These are phyloP conservation scores for Sapayoa aenigma DNA, from an alignment of 2,113 vertebrate genomes.

Conservation along the genomic window DNA sequence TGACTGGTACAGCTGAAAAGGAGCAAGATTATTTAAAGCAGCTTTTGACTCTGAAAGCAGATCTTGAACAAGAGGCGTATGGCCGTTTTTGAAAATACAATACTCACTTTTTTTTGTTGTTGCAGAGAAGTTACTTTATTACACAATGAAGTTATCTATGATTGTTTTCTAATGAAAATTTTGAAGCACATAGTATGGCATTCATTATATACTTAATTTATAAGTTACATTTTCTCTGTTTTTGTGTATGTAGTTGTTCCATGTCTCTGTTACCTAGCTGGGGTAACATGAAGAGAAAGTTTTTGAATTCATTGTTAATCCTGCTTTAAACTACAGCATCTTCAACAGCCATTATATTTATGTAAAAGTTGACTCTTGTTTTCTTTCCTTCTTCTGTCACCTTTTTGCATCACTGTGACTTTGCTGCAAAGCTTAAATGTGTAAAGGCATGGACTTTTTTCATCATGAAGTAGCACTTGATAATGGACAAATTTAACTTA, in stretches of 20 bases:
- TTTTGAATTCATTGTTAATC: background rate
- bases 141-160: background rate
- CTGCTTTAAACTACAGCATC: too few relatives aligned
- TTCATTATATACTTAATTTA: background rate
- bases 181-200: background rate
- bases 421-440: background rate
- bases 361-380: background rate
- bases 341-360: background rate
- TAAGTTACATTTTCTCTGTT: background rate
- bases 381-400: background rate
- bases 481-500: background rate
- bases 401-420: background rate
- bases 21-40: slow-evolving; percentile 70
- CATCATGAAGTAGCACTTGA: background rate
- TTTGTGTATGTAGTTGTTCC: background rate
- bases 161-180: background rate
- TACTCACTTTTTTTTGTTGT: background rate
- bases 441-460: background rate
- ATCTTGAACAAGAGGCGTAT: slow-evolving; percentile 77
- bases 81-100: background rate
- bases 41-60: slow-evolving; percentile 71
- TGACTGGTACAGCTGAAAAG: slow-evolving; percentile 74
- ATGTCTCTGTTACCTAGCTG: background rate
- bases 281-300: background rate
- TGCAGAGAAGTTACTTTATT: background rate